Base-by-base conservation (phyloP, 2,888 invertebrate genomes). In the Leucophora obtusa region DNA sequence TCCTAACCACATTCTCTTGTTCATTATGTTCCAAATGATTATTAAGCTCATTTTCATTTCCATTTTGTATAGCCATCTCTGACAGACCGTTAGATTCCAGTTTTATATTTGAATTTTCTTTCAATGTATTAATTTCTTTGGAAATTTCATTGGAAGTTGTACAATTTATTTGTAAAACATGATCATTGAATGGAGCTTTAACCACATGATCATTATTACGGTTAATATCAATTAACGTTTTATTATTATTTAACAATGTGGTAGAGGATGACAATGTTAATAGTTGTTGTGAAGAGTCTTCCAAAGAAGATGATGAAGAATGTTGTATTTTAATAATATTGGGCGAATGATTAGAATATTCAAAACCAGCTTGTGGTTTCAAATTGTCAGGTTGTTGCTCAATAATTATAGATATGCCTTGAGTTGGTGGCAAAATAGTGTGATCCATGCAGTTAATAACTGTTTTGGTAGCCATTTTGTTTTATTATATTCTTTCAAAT, bases 161-260 rank as follows among this genome's bases (percentile, higher is more conserved):
- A 53, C 81, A 60, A 43, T 74, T 78, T 74, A 68, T 66, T 63
- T 72, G 54, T 75, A 66, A 69, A 75, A 70, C 59, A 47, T 54
- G 71, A n/a, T 77, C 70, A 59, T 33, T 28, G 77, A 77, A n/a
- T 58, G 28, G 75, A 78, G 72, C 78, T 69, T 58, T 82, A n/a
- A 21, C 28, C 28, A 28, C 1, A 53, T 43, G 14, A 58, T 65
- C 38, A 54, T 79, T 58, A 11, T 70, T 72, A 70, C 60, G 77
- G 70, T 84, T 85, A 82, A 85, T 83, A 83, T 84, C 85, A 82
- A 84, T 86, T 84, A 83, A 74, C 33, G 83, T 72, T 73, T 73
- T 83, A 69, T 76, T 83, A 69, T 76, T 72, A 59, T 74, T 76
- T 7, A 28, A 28, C 66, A 79, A 58, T 74, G 76, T 68, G 62